phyloP scores from a whole-genome alignment of 2,888 invertebrate genomes.

The Dynastes tityus region DNA sequence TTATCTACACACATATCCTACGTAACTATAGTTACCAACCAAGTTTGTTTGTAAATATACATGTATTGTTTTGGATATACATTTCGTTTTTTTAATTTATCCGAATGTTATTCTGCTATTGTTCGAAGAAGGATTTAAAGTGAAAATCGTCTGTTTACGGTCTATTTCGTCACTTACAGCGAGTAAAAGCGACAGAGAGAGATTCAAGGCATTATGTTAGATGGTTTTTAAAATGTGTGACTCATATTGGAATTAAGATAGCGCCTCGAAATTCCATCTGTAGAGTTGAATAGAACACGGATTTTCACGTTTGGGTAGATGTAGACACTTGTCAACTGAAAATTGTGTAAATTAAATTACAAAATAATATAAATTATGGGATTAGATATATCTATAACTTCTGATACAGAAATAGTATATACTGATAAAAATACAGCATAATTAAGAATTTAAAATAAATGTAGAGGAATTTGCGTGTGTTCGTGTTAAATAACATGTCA shows the following conservation, averaged over 20 bases:
- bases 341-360: too few relatives aligned
- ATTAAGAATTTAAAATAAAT: too few relatives aligned
- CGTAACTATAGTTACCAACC: constrained; percentile 1
- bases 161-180: constrained; percentile 42
- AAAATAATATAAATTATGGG: too few relatives aligned
- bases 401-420: too few relatives aligned
- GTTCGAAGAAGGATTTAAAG: constrained; percentile 19
- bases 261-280: constrained; percentile 22
- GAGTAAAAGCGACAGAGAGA: constrained; percentile 39
- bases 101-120: neutral
- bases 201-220: neutral
- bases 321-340: too few relatives aligned
- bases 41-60: constrained; percentile 18
- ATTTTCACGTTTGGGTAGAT: too few relatives aligned
- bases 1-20: neutral
- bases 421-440: too few relatives aligned
- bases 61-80: neutral
- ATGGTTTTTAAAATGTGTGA: constrained; percentile 34
- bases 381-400: too few relatives aligned
- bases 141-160: constrained; percentile 45
- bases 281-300: neutral
- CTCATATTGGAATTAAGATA: constrained; percentile 3
- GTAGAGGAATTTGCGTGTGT: too few relatives aligned
- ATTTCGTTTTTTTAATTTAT: constrained; percentile 19
- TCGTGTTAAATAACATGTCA: too few relatives aligned